Base-by-base conservation (phyloP, 2,113 vertebrate genomes). In the Centropus unirufus region DNA sequence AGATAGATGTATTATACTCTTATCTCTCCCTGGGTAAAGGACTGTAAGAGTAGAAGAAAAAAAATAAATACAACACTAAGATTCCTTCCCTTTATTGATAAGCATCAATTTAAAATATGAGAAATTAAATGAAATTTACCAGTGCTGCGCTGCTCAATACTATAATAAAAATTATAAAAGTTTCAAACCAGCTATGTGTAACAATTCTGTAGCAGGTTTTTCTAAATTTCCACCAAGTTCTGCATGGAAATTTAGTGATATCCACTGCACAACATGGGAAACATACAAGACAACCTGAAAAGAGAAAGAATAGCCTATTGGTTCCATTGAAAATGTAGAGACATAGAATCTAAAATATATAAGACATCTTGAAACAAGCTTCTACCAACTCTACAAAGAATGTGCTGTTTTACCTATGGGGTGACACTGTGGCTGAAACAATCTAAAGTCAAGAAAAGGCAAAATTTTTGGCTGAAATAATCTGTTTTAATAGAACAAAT, bases 81-180 rank as follows among this genome's bases (percentile, higher is more conserved):
- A 84, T 61, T 76, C 2, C 62, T 67, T 62, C 61, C n/a, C 8
- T 68, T 83, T 42, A 46, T 13, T 74, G 52, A 63, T 12, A 83
- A 40, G 5, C 36, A 75, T 26, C 12, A 64, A 75, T 40, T 54
- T 14, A 73, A 85, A 87, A 32, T 46, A 10, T 30, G 58, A 81
- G 67, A 89, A 74, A 93, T 51, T 47, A 81, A 68, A 90, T 55
- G 5, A 67, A 36, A 89, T 94, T 96, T 97, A 99, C 99, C 99
- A 99, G 97, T 7, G 98, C 98, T 59, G 98, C 98, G 2, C 99
- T 99, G 98, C 99, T 99, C 92, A 99, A 96, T 32, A 99, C 97
- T 96, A 99, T 99, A 97, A 99, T 98, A 97, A 99, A 99, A 98
- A 99, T 98, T 94, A 99, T 99, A 96, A 99, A 99, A 90, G 98